Percentiles rank a stretch among this genome's conserved stretches.
These are phyloP conservation scores for Panthera tigris DNA, from an alignment of 2,113 vertebrate species.

Conservation along the genomic window DNA sequence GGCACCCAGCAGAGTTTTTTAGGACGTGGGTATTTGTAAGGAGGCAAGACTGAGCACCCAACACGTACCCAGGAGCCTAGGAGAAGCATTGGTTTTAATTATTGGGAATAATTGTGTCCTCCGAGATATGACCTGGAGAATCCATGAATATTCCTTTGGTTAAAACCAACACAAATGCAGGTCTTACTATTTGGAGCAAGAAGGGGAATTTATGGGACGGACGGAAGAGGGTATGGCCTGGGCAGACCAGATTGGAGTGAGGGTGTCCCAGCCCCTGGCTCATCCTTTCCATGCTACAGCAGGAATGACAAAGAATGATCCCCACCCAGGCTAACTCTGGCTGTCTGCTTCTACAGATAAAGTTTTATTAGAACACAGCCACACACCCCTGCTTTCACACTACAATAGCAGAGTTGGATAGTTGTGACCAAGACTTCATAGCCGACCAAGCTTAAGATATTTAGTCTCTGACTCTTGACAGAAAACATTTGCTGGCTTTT, in stretches of 20 bases:
- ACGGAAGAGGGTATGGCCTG: not conserved
- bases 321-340: not conserved
- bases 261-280: not conserved
- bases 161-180: not conserved
- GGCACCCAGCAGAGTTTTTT: not conserved
- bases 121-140: not conserved
- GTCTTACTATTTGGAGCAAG: not conserved
- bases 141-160: not conserved
- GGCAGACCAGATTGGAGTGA: no score
- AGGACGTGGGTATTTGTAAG: not conserved
- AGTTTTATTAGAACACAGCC: not conserved
- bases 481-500: not conserved
- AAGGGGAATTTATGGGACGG: not conserved
- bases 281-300: not conserved
- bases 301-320: not conserved
- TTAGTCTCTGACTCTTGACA: not conserved
- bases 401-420: not conserved
- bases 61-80: accelerated
- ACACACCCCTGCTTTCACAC: not conserved
- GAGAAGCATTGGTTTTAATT: not conserved
- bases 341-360: not conserved
- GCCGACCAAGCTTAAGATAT: not conserved
- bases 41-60: not conserved
- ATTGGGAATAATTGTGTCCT: not conserved
- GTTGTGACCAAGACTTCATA: not conserved